These are phyloP conservation scores for Lindbergichthys nudifrons DNA, from an alignment of 2,797 vertebrate genomes.

Conservation along the genomic window DNA sequence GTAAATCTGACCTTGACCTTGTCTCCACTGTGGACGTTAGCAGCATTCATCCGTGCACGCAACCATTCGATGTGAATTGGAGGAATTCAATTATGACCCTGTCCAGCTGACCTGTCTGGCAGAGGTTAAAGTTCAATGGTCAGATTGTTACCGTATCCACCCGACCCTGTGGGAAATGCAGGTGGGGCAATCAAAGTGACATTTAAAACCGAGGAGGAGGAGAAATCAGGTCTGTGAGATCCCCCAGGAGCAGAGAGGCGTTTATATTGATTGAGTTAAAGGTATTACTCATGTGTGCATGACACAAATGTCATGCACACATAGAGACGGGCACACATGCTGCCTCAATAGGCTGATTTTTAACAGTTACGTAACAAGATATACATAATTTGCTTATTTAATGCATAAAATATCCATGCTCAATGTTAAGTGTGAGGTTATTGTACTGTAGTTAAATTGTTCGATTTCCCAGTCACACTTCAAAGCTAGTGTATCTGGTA, in stretches of 20 bases:
- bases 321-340: neutral
- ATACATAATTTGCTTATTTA: neutral
- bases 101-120: conserved; percentile 43
- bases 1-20: conserved; percentile 26
- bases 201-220: conserved; percentile 22
- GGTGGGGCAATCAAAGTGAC: conserved; percentile 43
- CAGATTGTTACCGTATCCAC: conserved; percentile 43
- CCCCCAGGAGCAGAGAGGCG: conserved; percentile 9
- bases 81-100: conserved; percentile 55
- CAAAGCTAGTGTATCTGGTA: neutral
- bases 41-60: conserved; percentile 43
- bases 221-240: neutral
- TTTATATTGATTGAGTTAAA: conserved; percentile 39
- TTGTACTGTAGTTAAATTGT: neutral
- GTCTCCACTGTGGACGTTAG: conserved; percentile 8
- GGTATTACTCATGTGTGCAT: conserved; percentile 21
- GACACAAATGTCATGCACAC: conserved; percentile 7
- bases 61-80: conserved; percentile 30
- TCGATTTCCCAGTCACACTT: too few species aligned
- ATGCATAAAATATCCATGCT: neutral
- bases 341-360: neutral
- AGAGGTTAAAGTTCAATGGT: conserved; percentile 51
- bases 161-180: conserved; percentile 28
- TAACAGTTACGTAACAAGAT: neutral
- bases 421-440: neutral